Evolutionary conservation across 2,888 invertebrate species (phyloP).

Genomic region (Dexiosoma caninum): DNA sequence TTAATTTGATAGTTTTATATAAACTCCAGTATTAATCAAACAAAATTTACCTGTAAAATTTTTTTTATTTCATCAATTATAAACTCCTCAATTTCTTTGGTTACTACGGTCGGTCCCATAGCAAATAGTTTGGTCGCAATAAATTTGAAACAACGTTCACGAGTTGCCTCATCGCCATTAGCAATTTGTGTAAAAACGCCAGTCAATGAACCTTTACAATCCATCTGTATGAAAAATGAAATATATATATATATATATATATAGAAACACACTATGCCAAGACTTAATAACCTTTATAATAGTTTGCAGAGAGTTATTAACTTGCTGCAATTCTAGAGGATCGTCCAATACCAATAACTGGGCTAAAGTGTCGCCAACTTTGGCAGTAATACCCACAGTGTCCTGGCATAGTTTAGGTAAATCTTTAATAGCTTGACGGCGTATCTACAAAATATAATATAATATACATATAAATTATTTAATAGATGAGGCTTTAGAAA

Average conservation of each 20-base stretch:
- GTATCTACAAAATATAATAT: slow-evolving; percentile 81
- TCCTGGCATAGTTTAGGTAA: slow-evolving; percentile 92
- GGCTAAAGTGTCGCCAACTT: slow-evolving; percentile 93
- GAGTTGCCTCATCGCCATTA: slow-evolving; percentile 84
- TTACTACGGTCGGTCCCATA: slow-evolving; percentile 87
- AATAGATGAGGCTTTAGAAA: slow-evolving; percentile 23
- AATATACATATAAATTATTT: background rate
- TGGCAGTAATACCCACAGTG: slow-evolving; percentile 87
- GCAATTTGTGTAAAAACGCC: slow-evolving; percentile 85
- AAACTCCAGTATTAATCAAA: too few relatives aligned
- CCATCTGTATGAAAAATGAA: slow-evolving; percentile 67
- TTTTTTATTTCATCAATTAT: slow-evolving; percentile 91
- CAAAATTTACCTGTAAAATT: slow-evolving; percentile 84
- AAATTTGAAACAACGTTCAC: slow-evolving; percentile 93
- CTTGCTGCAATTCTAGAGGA: slow-evolving; percentile 88
- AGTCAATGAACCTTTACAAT: slow-evolving; percentile 80
- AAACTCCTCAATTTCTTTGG: slow-evolving; percentile 90
- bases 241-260: too few relatives aligned
- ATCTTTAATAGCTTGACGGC: slow-evolving; percentile 96
- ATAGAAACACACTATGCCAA: too few relatives aligned
- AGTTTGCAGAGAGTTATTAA: slow-evolving; percentile 88
- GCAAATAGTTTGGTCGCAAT: slow-evolving; percentile 89
- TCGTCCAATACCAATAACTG: slow-evolving; percentile 94
- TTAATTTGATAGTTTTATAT: too few relatives aligned
- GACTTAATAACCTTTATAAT: slow-evolving; percentile 72